Evolutionary conservation across 2,888 invertebrate genomes (phyloP).

Genomic region (Mesochorus sp.): DNA sequence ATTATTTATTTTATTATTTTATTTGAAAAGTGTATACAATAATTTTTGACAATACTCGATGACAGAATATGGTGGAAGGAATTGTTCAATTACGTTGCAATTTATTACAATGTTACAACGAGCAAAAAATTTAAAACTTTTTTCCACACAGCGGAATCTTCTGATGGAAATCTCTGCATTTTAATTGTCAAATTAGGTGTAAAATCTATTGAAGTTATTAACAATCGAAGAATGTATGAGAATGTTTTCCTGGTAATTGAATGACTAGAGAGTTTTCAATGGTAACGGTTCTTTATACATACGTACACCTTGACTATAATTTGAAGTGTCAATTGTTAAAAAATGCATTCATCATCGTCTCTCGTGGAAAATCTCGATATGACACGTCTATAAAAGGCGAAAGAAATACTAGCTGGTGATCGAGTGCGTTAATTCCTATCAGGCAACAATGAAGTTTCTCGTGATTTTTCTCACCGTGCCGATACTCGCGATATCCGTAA

Average conservation of each 20-base stretch:
- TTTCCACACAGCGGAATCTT: not conserved
- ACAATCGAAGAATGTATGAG: not conserved
- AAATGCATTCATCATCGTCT: conserved; percentile 1
- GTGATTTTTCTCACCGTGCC: conserved; percentile 40
- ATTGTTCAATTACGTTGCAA: no score
- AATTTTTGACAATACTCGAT: no score
- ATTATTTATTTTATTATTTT: no score
- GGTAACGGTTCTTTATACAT: not conserved
- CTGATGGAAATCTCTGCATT: not conserved
- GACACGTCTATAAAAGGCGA: not conserved
- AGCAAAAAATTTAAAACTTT: not conserved
- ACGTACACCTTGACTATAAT: not conserved
- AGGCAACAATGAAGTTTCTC: conserved; percentile 38
- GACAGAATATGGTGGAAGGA: no score
- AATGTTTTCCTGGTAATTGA: not conserved
- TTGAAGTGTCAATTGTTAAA: not conserved
- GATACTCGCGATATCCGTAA: conserved; percentile 45
- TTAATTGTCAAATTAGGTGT: not conserved
- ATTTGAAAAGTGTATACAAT: no score
- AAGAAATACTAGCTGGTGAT: not conserved
- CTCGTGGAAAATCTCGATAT: not conserved
- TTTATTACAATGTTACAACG: no score
- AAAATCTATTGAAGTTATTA: not conserved
- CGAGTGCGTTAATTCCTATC: not conserved
- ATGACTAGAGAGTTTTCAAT: not conserved